These are phyloP conservation scores for Nesometra sesokonis DNA, from an alignment of 35 echinoderm and acorn worm genomes.

Conservation along the genomic window DNA sequence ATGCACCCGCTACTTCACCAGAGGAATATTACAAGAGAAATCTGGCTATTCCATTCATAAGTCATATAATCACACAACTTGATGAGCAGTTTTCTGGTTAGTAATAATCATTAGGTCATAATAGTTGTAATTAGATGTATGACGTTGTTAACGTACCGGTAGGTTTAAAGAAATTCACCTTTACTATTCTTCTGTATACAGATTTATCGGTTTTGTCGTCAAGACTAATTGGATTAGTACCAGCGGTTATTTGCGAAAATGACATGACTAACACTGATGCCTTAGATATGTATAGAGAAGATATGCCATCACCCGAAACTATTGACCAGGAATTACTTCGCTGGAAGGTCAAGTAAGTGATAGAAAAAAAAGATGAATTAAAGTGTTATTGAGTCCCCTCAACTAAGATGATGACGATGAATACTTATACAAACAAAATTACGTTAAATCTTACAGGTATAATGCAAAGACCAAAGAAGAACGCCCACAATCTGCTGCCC, in stretches of 20 bases:
- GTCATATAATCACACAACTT: neutral
- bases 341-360: conserved; percentile 6
- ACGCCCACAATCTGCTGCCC: neutral
- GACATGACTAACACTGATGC: neutral
- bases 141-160: no score
- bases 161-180: no score
- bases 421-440: no score
- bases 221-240: conserved; percentile 3
- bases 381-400: neutral
- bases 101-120: no score
- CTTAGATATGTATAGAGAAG: conserved; percentile 4
- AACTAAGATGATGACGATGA: neutral
- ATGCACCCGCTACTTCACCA: neutral
- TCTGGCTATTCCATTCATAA: conserved; percentile 3
- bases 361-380: neutral
- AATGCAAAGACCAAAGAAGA: neutral
- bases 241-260: neutral
- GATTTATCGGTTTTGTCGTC: neutral
- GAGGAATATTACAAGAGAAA: conserved; percentile 15
- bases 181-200: no score
- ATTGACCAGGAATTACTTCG: neutral
- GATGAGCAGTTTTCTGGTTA: conserved; percentile 17
- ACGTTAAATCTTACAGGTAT: neutral
- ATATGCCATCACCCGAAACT: conserved; percentile 8
- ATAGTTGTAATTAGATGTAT: no score